These are phyloP conservation scores for Leptopilina clavipes DNA, from an alignment of 1,140 invertebrate genomes.

Conservation along the genomic window DNA sequence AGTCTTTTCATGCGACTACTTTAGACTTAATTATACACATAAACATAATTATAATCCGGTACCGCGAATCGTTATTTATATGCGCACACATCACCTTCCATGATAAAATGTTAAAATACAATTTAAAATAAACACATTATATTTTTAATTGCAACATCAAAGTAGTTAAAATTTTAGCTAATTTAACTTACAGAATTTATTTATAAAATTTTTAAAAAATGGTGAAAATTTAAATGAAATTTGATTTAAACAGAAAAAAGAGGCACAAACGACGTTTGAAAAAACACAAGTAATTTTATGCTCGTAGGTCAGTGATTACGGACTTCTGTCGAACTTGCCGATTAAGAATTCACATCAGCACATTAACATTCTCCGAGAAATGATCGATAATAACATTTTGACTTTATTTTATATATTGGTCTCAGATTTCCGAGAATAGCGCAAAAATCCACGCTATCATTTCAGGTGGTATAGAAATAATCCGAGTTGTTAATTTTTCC, in stretches of 20 bases:
- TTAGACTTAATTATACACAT: constrained; percentile 11
- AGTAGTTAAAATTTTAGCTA: background rate
- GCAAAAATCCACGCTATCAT: background rate
- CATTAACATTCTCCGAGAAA: background rate
- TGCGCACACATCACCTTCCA: background rate
- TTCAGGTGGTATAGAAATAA: background rate
- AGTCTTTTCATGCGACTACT: background rate
- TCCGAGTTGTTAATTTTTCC: background rate
- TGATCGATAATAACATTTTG: constrained; percentile 1
- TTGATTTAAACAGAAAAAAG: no score
- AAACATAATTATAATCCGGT: constrained; percentile 5
- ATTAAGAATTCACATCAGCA: background rate
- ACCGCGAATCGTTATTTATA: constrained; percentile 23
- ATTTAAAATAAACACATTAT: no score
- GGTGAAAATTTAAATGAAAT: no score
- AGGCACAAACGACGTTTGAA: no score
- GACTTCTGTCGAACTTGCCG: background rate
- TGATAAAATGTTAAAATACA: no score
- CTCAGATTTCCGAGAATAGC: background rate
- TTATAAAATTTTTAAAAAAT: no score
- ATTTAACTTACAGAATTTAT: no score
- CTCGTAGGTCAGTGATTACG: constrained; percentile 11
- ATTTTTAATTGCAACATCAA: no score
- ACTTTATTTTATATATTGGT: background rate
- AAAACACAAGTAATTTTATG: background rate